A percentile compares a stretch with the other conserved stretches of the same genome.
Evolutionary conservation across 2,113 vertebrate genomes (phyloP).

Genomic region (Naja naja): DNA sequence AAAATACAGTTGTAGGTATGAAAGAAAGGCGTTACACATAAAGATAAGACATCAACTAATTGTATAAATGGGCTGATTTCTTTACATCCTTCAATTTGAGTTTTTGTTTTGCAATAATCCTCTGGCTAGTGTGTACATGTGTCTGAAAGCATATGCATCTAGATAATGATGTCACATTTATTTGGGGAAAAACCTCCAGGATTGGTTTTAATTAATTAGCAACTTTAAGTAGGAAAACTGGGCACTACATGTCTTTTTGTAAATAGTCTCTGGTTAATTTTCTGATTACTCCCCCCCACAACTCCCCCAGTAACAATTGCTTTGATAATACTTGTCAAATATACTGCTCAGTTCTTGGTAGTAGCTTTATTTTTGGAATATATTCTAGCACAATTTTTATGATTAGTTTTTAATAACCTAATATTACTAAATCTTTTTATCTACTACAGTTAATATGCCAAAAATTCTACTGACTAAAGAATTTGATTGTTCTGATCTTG

Average conservation of each 20-base stretch:
- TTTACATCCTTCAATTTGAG: not conserved
- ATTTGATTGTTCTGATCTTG: not conserved
- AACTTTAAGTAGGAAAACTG: not conserved
- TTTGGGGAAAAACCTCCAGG: not conserved
- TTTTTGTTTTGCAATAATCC: not conserved
- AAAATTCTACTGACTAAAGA: not conserved
- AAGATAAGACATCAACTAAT: not conserved
- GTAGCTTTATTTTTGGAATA: not conserved
- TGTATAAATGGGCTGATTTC: not conserved
- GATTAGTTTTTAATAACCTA: not conserved
- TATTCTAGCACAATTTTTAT: not conserved
- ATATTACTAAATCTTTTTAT: not conserved
- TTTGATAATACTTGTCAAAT: not conserved
- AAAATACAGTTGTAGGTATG: not conserved
- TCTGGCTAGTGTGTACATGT: not conserved
- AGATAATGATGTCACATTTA: not conserved
- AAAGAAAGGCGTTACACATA: not conserved
- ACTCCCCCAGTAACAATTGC: not conserved
- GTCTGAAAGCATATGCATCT: not conserved
- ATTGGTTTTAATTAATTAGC: not conserved
- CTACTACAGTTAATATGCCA: not conserved
- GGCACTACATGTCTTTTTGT: not conserved
- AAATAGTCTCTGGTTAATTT: not conserved
- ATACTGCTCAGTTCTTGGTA: not conserved
- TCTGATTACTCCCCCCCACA: not conserved